These are phyloP conservation scores for Synergus japonicus DNA, from an alignment of 2,888 invertebrate species.

Conservation along the genomic window DNA sequence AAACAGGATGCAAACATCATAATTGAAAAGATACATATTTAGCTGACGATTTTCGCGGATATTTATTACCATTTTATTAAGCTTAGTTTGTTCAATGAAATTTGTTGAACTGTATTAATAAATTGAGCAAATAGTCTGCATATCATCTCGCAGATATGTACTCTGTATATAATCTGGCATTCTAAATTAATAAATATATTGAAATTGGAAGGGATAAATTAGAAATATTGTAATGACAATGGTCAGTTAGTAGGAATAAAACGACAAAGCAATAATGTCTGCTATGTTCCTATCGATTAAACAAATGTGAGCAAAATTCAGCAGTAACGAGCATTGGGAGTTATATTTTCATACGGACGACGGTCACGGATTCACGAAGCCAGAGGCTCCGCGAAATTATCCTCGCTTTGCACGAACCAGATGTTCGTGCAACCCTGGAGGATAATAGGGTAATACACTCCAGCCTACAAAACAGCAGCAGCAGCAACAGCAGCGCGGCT, in stretches of 20 bases:
- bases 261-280: not conserved
- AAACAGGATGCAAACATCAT: conserved; percentile 17
- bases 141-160: too few relatives aligned
- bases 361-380: conserved; percentile 40
- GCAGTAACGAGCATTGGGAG: conserved; percentile 57
- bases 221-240: not conserved
- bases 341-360: conserved; percentile 51
- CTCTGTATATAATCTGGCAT: too few relatives aligned
- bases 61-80: not conserved
- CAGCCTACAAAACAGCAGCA: conserved; percentile 44
- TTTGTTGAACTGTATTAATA: not conserved
- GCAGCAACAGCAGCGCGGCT: conserved; percentile 45
- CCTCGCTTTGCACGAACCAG: conserved; percentile 59
- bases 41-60: not conserved
- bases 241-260: not conserved
- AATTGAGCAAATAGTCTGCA: too few relatives aligned
- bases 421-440: conserved; percentile 58
- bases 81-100: not conserved
- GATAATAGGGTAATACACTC: conserved; percentile 67
- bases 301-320: conserved; percentile 59
- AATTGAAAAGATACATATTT: conserved; percentile 8
- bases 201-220: not conserved
- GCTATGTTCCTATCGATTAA: conserved; percentile 39
- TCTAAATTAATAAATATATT: too few relatives aligned
- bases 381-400: conserved; percentile 48